Conservation (phyloP, 2,113 vertebrate species). For the Phylloscopus trochilus region DNA sequence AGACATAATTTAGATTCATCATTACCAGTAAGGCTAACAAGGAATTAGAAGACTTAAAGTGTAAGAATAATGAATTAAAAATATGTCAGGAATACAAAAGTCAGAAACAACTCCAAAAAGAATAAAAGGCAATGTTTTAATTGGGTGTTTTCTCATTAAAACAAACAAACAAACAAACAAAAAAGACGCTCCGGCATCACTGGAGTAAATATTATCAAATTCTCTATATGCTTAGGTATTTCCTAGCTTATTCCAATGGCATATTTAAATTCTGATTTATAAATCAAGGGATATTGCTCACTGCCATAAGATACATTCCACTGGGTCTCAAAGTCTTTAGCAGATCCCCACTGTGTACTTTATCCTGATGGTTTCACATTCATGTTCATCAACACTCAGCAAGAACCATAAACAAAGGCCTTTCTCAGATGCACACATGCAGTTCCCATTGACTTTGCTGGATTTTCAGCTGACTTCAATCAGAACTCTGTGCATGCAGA, state of each 20-base stretch:
- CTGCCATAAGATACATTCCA: background rate
- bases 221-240: background rate
- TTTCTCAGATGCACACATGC: background rate
- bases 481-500: background rate
- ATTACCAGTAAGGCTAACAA: background rate
- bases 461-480: slow-evolving; percentile 46
- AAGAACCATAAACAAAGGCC: slow-evolving; percentile 34
- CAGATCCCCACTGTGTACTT: background rate
- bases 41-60: background rate
- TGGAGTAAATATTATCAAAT: background rate
- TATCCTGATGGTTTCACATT: slow-evolving; percentile 13
- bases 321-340: slow-evolving; percentile 13
- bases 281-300: background rate
- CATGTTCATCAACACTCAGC: slow-evolving; percentile 30
- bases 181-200: background rate
- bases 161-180: background rate
- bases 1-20: background rate
- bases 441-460: slow-evolving; percentile 25
- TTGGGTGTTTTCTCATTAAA: background rate
- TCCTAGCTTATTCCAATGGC: background rate
- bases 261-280: slow-evolving; percentile 8
- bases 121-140: background rate
- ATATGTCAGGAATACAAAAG: background rate
- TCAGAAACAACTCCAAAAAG: background rate
- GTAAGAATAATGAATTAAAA: background rate